A percentile compares a stretch with the other conserved stretches of the same genome.
phyloP scores from a whole-genome alignment of 35 echinoderm and acorn worm genomes.

The Diadema setosum region DNA sequence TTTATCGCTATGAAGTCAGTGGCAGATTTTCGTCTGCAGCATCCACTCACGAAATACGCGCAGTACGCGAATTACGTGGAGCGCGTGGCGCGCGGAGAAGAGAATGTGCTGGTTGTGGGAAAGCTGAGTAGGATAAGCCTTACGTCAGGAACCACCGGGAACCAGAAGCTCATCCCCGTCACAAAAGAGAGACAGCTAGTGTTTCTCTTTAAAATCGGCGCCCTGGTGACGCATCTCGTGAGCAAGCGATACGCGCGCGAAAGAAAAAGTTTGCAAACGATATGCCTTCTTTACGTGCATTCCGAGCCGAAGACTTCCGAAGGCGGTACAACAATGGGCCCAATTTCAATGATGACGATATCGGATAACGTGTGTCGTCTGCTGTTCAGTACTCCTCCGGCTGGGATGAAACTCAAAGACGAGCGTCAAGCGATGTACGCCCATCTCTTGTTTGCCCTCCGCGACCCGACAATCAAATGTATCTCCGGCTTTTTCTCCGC shows the following conservation, averaged over 20 bases:
- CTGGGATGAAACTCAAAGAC: neutral
- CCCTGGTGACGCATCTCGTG: neutral
- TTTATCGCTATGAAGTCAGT: constrained; percentile 38
- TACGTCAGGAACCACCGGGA: constrained; percentile 68
- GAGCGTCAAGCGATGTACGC: constrained; percentile 11
- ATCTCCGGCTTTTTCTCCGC: neutral
- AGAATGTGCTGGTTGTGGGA: constrained; percentile 30
- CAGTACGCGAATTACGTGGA: constrained; percentile 53
- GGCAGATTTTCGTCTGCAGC: constrained; percentile 41
- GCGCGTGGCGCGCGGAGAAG: constrained; percentile 60
- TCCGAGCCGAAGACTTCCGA: neutral
- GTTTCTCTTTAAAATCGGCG: neutral
- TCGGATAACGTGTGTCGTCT: neutral
- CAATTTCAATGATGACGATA: neutral
- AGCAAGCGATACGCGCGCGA: neutral
- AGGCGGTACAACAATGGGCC: neutral
- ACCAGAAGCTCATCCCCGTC: constrained; percentile 36
- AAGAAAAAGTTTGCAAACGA: neutral
- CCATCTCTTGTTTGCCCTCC: constrained; percentile 22
- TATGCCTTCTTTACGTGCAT: neutral
- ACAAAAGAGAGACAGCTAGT: neutral
- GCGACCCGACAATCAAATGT: neutral
- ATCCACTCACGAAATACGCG: constrained; percentile 61
- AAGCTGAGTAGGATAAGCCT: neutral
- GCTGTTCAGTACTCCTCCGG: neutral